phyloP scores from a whole-genome alignment of 2,888 invertebrate genomes.

The Dermolepida albohirtum region DNA sequence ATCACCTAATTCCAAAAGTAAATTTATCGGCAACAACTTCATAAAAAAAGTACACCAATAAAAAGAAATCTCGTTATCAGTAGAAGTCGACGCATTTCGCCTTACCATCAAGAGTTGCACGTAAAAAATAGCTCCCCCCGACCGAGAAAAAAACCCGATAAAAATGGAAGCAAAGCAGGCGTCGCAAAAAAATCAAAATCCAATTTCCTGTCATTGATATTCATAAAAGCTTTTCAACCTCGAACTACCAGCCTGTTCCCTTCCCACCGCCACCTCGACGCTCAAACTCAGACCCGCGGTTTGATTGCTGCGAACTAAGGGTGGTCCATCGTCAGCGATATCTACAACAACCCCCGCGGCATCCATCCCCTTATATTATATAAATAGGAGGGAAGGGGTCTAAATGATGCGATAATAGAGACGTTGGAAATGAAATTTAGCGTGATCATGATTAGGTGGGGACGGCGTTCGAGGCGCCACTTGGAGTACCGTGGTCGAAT shows the following conservation, averaged over 20 bases:
- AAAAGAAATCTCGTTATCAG: constrained; percentile 33
- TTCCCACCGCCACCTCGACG: constrained; percentile 42
- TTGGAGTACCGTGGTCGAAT: constrained; percentile 37
- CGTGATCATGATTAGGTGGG: constrained; percentile 55
- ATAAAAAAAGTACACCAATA: constrained; percentile 34
- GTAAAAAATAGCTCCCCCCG: neutral
- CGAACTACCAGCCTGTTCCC: constrained; percentile 43
- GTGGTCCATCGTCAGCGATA: constrained; percentile 53
- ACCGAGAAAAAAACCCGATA: constrained; percentile 27
- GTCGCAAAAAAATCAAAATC: constrained; percentile 55
- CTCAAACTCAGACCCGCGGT: constrained; percentile 37
- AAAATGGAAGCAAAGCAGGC: constrained; percentile 34
- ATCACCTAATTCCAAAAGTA: constrained; percentile 36
- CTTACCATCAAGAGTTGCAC: too few relatives aligned
- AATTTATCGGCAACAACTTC: constrained; percentile 37
- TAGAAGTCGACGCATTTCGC: constrained; percentile 2
- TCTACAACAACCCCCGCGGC: constrained; percentile 45
- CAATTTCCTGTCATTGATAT: constrained; percentile 58
- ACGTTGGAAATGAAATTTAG: constrained; percentile 61
- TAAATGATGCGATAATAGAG: constrained; percentile 60
- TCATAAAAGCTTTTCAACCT: constrained; percentile 45
- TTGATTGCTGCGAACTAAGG: constrained; percentile 46
- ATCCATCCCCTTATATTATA: constrained; percentile 52
- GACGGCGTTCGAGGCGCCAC: constrained; percentile 32
- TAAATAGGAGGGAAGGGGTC: constrained; percentile 34